Percentiles rank a stretch among this genome's conserved stretches.
These are phyloP conservation scores for Antedon mediterranea DNA, from an alignment of 53 echinoderm and acorn worm genomes.

Conservation along the genomic window DNA sequence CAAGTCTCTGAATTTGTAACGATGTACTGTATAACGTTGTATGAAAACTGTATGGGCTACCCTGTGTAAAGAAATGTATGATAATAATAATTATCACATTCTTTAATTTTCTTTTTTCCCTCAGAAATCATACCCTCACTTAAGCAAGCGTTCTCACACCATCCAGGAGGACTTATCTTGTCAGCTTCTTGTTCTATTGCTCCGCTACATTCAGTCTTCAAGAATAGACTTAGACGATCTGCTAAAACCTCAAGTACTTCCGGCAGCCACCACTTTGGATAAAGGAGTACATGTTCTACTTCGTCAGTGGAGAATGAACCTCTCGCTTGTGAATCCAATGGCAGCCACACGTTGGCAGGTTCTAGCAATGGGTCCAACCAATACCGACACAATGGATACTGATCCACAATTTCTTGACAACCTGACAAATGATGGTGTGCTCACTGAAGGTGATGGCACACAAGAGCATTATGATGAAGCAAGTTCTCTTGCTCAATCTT, in stretches of 20 bases:
- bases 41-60: too few relatives aligned
- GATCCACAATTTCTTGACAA: not conserved
- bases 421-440: not conserved
- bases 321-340: constrained; percentile 58
- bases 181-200: constrained; percentile 66
- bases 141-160: constrained; percentile 47
- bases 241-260: constrained; percentile 48
- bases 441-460: not conserved
- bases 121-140: constrained; percentile 64
- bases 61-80: too few relatives aligned
- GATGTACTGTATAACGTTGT: too few relatives aligned
- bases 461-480: not conserved
- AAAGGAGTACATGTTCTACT: constrained; percentile 71
- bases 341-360: constrained; percentile 14
- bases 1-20: too few relatives aligned
- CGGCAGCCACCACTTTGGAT: constrained; percentile 57
- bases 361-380: constrained; percentile 5
- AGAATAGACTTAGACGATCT: constrained; percentile 67
- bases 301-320: constrained; percentile 90
- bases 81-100: too few relatives aligned
- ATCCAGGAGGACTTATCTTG: constrained; percentile 80
- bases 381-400: not conserved
- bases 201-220: constrained; percentile 53
- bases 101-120: constrained; percentile 6
- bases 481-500: not conserved